Evolutionary conservation across 2,113 vertebrate genomes (phyloP).

Genomic region (Hiodon alosoides): DNA sequence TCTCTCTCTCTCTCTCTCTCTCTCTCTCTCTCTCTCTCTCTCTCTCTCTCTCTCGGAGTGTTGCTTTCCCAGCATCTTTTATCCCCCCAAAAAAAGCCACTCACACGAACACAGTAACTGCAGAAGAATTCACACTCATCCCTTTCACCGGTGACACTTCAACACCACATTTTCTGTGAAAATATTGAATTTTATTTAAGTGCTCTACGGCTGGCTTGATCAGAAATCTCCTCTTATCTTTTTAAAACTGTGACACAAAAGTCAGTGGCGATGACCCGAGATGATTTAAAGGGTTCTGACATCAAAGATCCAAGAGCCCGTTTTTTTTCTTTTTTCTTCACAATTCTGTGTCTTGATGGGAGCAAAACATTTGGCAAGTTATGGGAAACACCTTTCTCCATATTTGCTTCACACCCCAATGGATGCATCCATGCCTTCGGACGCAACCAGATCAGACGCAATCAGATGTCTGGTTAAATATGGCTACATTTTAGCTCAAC

Average conservation of each 20-base stretch:
- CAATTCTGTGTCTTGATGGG: not conserved
- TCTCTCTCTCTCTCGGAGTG: constrained; percentile 11
- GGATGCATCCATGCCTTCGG: too few species aligned
- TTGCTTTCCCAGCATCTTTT: constrained; percentile 13
- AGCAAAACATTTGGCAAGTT: not conserved
- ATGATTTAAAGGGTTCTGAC: constrained; percentile 19
- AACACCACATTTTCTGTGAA: constrained; percentile 26
- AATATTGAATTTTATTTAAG: constrained; percentile 36
- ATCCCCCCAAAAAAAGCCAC: not conserved
- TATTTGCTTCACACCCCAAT: not conserved
- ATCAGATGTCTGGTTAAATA: too few species aligned
- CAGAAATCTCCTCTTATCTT: not conserved
- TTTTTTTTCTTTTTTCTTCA: not conserved
- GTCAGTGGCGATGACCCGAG: not conserved
- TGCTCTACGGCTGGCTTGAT: constrained; percentile 8
- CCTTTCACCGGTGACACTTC: constrained; percentile 31
- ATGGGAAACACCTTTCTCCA: constrained; percentile 24
- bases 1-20: too few species aligned
- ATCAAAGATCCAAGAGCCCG: constrained; percentile 20
- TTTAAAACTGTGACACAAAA: constrained; percentile 16
- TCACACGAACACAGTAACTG: not conserved
- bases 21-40: too few species aligned
- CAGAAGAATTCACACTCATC: not conserved
- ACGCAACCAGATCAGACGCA: too few species aligned
- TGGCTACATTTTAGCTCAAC: too few species aligned